Percentiles rank a stretch among this genome's conserved stretches.
These are phyloP conservation scores for Pyrrhia umbra DNA, from an alignment of 2,888 invertebrate genomes.

Conservation along the genomic window DNA sequence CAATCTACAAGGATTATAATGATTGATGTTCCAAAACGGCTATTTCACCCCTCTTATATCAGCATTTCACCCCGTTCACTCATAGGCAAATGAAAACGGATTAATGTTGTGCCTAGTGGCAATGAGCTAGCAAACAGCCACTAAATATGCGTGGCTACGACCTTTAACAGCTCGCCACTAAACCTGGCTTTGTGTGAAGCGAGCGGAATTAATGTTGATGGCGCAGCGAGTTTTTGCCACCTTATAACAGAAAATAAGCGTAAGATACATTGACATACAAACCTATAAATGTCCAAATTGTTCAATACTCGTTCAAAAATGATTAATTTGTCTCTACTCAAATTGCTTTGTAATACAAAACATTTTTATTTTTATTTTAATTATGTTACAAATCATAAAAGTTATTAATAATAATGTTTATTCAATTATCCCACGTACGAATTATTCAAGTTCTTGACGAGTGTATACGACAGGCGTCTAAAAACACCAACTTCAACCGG, in stretches of 20 bases:
- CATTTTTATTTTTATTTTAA: too few relatives aligned
- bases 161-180: constrained; percentile 47
- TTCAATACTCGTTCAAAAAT: too few relatives aligned
- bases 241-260: constrained; percentile 41
- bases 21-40: constrained; percentile 23
- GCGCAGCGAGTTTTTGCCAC: constrained; percentile 25
- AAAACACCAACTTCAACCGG: constrained; percentile 23
- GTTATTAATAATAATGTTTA: too few relatives aligned
- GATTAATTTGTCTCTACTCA: too few relatives aligned
- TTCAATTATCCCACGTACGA: too few relatives aligned
- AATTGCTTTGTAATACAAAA: too few relatives aligned
- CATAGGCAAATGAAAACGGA: constrained; percentile 48
- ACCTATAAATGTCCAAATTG: too few relatives aligned
- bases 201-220: constrained; percentile 43
- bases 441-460: constrained; percentile 33
- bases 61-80: constrained; percentile 26
- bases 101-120: constrained; percentile 49
- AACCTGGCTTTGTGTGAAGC: constrained; percentile 51
- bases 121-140: constrained; percentile 47
- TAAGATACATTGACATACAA: constrained; percentile 29
- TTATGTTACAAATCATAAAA: too few relatives aligned
- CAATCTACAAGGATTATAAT: constrained; percentile 12
- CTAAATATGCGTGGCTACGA: constrained; percentile 49
- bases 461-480: constrained; percentile 35
- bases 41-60: constrained; percentile 15